phyloP scores from a whole-genome alignment of 2,888 invertebrate species.

The Archaeoteleia sp. region DNA sequence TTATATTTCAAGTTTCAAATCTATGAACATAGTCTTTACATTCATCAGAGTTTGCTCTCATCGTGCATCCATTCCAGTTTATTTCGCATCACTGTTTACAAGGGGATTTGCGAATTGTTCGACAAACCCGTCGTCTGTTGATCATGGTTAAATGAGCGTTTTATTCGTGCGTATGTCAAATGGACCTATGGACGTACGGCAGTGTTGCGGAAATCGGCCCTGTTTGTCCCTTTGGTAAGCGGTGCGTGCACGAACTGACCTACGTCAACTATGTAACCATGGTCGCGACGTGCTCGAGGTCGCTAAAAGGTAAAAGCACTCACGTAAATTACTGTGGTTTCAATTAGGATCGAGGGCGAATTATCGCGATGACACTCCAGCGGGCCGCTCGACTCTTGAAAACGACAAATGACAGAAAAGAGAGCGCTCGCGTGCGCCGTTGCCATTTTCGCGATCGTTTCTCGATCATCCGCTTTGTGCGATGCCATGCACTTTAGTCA shows the following conservation, averaged over 20 bases:
- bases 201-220: slow-evolving; percentile 30
- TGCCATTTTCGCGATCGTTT: slow-evolving; percentile 44
- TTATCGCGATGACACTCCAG: slow-evolving; percentile 59
- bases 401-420: slow-evolving; percentile 32
- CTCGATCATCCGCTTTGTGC: slow-evolving; percentile 27
- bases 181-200: slow-evolving; percentile 32
- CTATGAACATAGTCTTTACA: no score
- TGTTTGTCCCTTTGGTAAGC: slow-evolving; percentile 49
- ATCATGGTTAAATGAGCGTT: slow-evolving; percentile 49
- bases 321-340: slow-evolving; percentile 67
- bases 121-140: slow-evolving; percentile 43
- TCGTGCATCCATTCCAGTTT: slow-evolving; percentile 16
- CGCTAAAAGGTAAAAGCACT: slow-evolving; percentile 61
- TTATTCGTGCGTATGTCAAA: slow-evolving; percentile 50
- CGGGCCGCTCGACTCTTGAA: slow-evolving; percentile 25
- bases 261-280: slow-evolving; percentile 57
- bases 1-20: no score
- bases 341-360: slow-evolving; percentile 66
- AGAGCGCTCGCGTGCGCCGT: slow-evolving; percentile 15
- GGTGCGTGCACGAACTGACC: slow-evolving; percentile 60
- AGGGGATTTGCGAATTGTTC: slow-evolving; percentile 44
- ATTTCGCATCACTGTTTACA: slow-evolving; percentile 23
- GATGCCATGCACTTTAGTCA: slow-evolving; percentile 9
- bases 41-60: slow-evolving; percentile 14
- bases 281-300: slow-evolving; percentile 47